Percentiles rank a stretch among this genome's conserved stretches.
Evolutionary conservation across 2,888 invertebrate species (phyloP).

Genomic region (Cantharis flavilabris): DNA sequence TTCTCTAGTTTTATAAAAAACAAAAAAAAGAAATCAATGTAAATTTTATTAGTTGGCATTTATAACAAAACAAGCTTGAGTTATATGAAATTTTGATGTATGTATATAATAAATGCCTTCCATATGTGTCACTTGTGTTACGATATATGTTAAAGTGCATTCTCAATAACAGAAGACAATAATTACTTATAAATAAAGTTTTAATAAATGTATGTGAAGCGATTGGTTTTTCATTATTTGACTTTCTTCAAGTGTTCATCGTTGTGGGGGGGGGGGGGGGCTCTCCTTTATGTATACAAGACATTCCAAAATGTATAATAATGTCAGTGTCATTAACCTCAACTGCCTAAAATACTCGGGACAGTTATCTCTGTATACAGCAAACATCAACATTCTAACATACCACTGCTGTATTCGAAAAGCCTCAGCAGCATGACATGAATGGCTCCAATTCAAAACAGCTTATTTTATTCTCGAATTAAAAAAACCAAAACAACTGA

Average conservation of each 20-base stretch:
- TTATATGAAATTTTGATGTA: conserved; percentile 19
- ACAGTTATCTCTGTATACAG: too few species aligned
- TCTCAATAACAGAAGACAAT: conserved; percentile 59
- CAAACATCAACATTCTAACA: too few species aligned
- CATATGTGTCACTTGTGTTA: conserved; percentile 42
- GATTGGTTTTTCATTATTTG: background rate
- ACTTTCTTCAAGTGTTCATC: background rate
- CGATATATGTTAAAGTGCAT: conserved; percentile 55
- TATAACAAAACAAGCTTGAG: conserved; percentile 13
- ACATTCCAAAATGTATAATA: too few species aligned
- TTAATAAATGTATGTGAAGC: conserved; percentile 45
- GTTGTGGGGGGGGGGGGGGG: too few species aligned
- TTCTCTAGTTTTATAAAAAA: conserved; percentile 22
- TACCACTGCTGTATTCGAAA: too few species aligned
- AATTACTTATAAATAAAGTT: conserved; percentile 47
- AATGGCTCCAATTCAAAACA: too few species aligned
- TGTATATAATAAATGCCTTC: conserved; percentile 41
- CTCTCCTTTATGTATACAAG: too few species aligned
- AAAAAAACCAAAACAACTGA: too few species aligned
- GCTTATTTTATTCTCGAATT: too few species aligned
- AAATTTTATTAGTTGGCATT: conserved; percentile 26
- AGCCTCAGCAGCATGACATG: too few species aligned
- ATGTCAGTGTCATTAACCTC: too few species aligned
- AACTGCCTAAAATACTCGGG: too few species aligned
- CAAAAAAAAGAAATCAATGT: conserved; percentile 19